phyloP scores from a whole-genome alignment of 2,113 vertebrate genomes.

The Meriones unguiculatus region DNA sequence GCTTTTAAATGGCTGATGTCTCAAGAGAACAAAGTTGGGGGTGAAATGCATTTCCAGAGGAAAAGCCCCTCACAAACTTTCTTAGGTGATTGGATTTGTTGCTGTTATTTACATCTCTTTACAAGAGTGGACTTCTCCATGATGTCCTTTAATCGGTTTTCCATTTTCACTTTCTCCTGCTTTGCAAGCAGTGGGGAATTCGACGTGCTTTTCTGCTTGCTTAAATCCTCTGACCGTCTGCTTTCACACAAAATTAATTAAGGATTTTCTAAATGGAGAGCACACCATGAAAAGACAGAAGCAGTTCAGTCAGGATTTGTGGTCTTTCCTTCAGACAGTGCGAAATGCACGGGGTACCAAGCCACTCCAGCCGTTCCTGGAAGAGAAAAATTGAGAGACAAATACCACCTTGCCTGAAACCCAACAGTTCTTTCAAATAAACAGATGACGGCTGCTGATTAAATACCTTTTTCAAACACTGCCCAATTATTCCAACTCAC shows the following conservation, averaged over 20 bases:
- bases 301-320: constrained; percentile 60
- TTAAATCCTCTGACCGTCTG: constrained; percentile 77
- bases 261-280: constrained; percentile 78
- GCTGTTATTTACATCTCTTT: constrained; percentile 77
- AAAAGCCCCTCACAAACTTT: constrained; percentile 66
- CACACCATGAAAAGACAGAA: constrained; percentile 68
- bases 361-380: constrained; percentile 46
- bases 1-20: constrained; percentile 80
- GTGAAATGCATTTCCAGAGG: constrained; percentile 71
- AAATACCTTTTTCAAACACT: constrained; percentile 73
- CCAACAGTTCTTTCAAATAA: constrained; percentile 72
- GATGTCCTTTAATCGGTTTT: constrained; percentile 75
- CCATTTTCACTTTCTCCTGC: constrained; percentile 61
- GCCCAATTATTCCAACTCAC: constrained; percentile 78
- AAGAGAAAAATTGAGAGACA: constrained; percentile 71
- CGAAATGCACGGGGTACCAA: constrained; percentile 42
- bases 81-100: constrained; percentile 70
- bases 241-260: constrained; percentile 83
- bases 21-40: constrained; percentile 64
- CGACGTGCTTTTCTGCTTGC: constrained; percentile 75
- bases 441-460: constrained; percentile 74
- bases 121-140: constrained; percentile 41
- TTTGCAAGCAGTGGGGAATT: constrained; percentile 69
- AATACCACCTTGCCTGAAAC: constrained; percentile 40
- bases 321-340: constrained; percentile 56